A percentile compares a stretch with the other conserved stretches of the same genome.
These are phyloP conservation scores for Uromys caudimaculatus DNA, from an alignment of 2,797 vertebrate species.

Conservation along the genomic window DNA sequence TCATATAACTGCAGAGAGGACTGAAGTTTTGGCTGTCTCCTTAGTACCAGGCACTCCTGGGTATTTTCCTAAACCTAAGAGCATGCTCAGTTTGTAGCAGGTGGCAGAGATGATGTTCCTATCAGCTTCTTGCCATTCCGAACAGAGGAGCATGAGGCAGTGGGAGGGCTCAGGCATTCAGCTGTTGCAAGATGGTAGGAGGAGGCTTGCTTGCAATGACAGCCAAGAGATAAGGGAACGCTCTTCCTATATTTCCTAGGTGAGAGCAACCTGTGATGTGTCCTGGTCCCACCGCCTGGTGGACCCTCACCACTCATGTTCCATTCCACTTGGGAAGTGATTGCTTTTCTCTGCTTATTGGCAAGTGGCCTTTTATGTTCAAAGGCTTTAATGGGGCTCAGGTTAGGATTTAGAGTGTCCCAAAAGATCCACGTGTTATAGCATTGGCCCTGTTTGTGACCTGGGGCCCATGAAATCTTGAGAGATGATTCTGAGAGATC, in stretches of 20 bases:
- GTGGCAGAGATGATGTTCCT: background rate
- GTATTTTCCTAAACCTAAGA: background rate
- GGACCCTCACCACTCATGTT: background rate
- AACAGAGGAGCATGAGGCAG: background rate
- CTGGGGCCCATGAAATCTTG: background rate
- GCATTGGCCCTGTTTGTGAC: background rate
- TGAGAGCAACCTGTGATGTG: background rate
- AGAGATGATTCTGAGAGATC: background rate
- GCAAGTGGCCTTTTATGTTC: background rate
- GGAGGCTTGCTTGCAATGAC: background rate
- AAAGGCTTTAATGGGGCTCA: background rate
- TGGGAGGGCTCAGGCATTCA: background rate
- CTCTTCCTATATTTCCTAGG: background rate
- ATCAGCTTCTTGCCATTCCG: background rate
- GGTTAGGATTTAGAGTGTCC: background rate
- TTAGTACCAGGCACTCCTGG: background rate
- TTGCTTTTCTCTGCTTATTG: background rate
- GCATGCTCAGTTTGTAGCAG: too few relatives aligned
- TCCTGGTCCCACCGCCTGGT: accelerated
- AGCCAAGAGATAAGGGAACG: background rate
- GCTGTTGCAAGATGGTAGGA: background rate
- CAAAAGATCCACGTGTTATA: background rate
- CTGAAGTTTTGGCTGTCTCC: background rate
- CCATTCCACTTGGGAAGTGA: background rate
- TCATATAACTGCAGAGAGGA: accelerated